A percentile compares a stretch with the other conserved stretches of the same genome.
phyloP scores from a whole-genome alignment of 1,140 invertebrate species.

The Spodoptera litura region DNA sequence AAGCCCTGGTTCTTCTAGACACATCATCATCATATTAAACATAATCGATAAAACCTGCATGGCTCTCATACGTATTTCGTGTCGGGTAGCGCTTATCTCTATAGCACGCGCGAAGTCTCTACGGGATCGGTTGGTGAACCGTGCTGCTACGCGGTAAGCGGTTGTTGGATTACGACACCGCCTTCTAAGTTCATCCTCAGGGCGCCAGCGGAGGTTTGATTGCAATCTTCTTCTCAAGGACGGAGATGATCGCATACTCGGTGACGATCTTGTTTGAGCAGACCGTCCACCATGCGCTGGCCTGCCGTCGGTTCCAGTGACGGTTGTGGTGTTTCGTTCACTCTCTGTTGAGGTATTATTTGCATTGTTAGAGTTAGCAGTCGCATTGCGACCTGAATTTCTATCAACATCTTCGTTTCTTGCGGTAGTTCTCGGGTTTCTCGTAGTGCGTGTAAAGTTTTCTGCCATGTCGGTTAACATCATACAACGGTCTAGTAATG shows the following conservation, averaged over 20 bases:
- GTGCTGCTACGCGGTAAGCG: constrained; percentile 65
- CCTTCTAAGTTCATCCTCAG: constrained; percentile 71
- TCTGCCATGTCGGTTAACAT: constrained; percentile 75
- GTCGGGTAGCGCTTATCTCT: constrained; percentile 78
- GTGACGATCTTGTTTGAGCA: constrained; percentile 57
- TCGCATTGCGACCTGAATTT: constrained; percentile 3
- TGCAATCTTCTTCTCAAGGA: constrained; percentile 70
- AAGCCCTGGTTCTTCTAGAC: constrained; percentile 78
- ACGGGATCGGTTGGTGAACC: constrained; percentile 66
- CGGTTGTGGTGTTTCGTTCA: constrained; percentile 52
- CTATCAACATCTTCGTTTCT: constrained; percentile 49
- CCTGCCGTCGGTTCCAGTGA: constrained; percentile 58
- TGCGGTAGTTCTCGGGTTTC: constrained; percentile 54
- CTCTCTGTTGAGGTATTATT: constrained; percentile 43
- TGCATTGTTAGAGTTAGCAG: constrained; percentile 26
- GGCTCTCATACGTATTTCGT: constrained; percentile 82
- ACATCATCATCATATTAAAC: constrained; percentile 86
- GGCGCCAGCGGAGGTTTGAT: constrained; percentile 69
- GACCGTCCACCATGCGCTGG: constrained; percentile 53
- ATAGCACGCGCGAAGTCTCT: constrained; percentile 71
- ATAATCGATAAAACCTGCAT: constrained; percentile 83
- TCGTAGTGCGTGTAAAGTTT: constrained; percentile 57
- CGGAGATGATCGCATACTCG: constrained; percentile 60
- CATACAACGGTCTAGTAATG: constrained; percentile 78
- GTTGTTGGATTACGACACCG: constrained; percentile 62